Evolutionary conservation across 1,140 invertebrate species (phyloP).

Genomic region (Platorchestia sp.): DNA sequence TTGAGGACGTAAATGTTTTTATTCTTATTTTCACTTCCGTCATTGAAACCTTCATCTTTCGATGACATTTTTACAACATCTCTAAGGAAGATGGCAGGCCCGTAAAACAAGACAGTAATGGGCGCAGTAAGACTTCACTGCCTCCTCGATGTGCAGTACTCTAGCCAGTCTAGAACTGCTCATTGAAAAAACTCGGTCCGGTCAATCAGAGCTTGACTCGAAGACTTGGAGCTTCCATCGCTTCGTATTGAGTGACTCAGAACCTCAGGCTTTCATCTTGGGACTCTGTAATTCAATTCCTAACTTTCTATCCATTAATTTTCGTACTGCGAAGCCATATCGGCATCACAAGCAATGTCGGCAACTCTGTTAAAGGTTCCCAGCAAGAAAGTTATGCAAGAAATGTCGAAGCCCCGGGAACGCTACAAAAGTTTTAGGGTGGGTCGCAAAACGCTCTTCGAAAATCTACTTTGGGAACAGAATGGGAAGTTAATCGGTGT

Average conservation of each 20-base stretch:
- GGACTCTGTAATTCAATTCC: slow-evolving; percentile 31
- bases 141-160: neutral
- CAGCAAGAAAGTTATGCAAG: slow-evolving; percentile 31
- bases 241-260: neutral
- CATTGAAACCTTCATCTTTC: neutral
- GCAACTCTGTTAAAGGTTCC: slow-evolving; percentile 34
- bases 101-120: neutral
- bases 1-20: neutral
- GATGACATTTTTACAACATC: neutral
- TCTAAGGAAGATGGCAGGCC: neutral
- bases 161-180: neutral
- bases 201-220: neutral
- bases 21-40: neutral
- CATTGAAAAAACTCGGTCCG: neutral
- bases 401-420: slow-evolving; percentile 14
- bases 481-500: slow-evolving; percentile 40
- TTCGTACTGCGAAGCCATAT: slow-evolving; percentile 43
- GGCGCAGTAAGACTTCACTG: neutral
- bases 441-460: neutral
- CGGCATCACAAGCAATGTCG: slow-evolving; percentile 52
- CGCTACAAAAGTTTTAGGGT: neutral
- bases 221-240: neutral
- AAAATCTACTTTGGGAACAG: slow-evolving; percentile 41
- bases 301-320: slow-evolving; percentile 46
- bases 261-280: neutral